These are phyloP conservation scores for Xyrichtys novacula DNA, from an alignment of 2,797 vertebrate genomes.

Conservation along the genomic window DNA sequence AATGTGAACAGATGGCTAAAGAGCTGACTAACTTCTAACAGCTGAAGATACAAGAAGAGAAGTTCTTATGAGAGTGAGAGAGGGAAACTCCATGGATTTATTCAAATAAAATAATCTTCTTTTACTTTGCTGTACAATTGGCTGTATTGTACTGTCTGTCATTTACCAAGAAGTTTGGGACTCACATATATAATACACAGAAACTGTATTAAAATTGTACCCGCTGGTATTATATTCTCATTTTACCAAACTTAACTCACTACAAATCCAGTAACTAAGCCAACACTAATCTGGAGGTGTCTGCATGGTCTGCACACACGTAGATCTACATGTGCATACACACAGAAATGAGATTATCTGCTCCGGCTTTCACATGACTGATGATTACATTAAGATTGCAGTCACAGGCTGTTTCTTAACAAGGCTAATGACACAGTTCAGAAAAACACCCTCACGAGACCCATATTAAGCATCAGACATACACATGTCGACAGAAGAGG, in stretches of 20 bases:
- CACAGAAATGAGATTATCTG: conserved; percentile 66
- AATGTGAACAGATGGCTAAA: neutral
- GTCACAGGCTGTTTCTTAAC: conserved; percentile 67
- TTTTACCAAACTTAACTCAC: conserved; percentile 32
- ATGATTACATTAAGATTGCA: conserved; percentile 69
- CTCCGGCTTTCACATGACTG: conserved; percentile 71
- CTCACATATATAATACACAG: neutral
- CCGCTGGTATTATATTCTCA: conserved; percentile 2
- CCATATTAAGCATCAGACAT: conserved; percentile 52
- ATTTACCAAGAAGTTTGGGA: neutral
- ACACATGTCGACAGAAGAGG: conserved; percentile 20
- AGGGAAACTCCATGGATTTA: neutral
- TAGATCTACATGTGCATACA: conserved; percentile 40
- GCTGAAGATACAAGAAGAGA: neutral
- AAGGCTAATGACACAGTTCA: conserved; percentile 52
- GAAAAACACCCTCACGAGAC: conserved; percentile 73
- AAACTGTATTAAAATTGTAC: neutral
- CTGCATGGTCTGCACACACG: conserved; percentile 32
- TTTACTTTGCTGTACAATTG: neutral
- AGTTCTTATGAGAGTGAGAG: neutral
- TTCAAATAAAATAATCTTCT: neutral
- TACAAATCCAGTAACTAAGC: conserved; percentile 7
- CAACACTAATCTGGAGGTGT: conserved; percentile 6
- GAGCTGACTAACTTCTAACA: neutral
- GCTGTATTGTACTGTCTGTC: neutral